phyloP scores from a whole-genome alignment of 2,797 vertebrate genomes.

The Delichon dasypus region DNA sequence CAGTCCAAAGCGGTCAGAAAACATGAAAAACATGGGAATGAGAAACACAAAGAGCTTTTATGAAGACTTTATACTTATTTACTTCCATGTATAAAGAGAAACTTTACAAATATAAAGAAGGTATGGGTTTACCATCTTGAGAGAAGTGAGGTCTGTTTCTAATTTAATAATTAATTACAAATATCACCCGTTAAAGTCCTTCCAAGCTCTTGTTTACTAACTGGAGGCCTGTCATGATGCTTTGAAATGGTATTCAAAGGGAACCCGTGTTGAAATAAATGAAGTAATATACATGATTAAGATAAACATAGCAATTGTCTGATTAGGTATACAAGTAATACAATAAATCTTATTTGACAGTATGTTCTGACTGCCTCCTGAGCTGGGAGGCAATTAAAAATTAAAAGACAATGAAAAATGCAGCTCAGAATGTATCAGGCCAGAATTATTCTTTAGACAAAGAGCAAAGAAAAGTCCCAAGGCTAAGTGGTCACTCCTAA shows the following conservation, averaged over 20 bases:
- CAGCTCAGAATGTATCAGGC: neutral
- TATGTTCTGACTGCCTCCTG: neutral
- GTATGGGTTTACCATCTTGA: neutral
- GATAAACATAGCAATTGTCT: neutral
- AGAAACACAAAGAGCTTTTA: neutral
- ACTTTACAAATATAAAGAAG: neutral
- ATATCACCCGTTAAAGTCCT: neutral
- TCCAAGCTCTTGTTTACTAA: neutral
- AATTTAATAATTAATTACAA: neutral
- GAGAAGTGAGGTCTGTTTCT: neutral
- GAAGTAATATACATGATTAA: neutral
- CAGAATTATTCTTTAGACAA: neutral
- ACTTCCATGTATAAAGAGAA: neutral
- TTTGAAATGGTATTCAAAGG: neutral
- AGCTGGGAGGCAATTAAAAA: neutral
- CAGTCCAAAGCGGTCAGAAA: neutral
- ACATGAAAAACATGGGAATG: neutral
- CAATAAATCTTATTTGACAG: neutral
- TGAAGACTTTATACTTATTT: neutral
- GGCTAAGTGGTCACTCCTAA: neutral
- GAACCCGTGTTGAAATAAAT: neutral
- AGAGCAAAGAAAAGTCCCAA: neutral
- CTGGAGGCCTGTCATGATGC: neutral
- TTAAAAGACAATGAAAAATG: neutral
- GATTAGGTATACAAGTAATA: neutral